Base-by-base conservation (phyloP, 2,797 vertebrate species). In the Huso huso region DNA sequence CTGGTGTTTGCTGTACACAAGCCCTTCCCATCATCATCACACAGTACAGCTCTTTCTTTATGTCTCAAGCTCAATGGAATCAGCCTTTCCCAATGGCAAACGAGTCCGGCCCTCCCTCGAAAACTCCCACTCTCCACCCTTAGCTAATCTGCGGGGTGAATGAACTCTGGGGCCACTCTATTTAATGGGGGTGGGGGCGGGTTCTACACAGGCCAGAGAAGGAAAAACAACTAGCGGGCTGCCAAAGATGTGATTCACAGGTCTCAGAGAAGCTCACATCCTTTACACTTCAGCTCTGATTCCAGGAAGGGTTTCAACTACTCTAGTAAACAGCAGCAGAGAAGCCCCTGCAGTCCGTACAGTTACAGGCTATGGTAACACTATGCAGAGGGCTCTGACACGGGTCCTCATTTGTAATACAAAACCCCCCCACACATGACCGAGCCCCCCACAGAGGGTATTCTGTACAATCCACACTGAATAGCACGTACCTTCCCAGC, bases 101-200 rank as follows among this genome's bases (percentile, higher is more conserved):
- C 55, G 49, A 8, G 11, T 37, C 49, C 62, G 15, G n/a, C 48
- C 7, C 15, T 7, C 52, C 53, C 52, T 62, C 49, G 8, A 60
- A 13, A 8, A 52, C 13, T 60, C 37, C 51, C 11, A 64, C 53
- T 59, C 51, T 9, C 49, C 62, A 48, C 49, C 60, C 37, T n/a
- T 48, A 10, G 65, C 65, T 48, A 13, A 15, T 10, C 13, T 50
- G 10, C 12, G 55, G 51, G 71, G 70, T 74, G 65, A 79, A 72
- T 62, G 68, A 79, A 70, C 75, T 75, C 58, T 15, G 63, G 72
- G 66, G 52, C 37, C 49, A 18, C 48, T 69, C 48, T 11, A 15
- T 63, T 49, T 6, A 61, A 23, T 4, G 11, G n/a, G 15, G 23
- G 10, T 63, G 10, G 52, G 49, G 68, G 49, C 53, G 23, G 61